These are phyloP conservation scores for Hybognathus amarus DNA, from an alignment of 2,797 vertebrate species.

Conservation along the genomic window DNA sequence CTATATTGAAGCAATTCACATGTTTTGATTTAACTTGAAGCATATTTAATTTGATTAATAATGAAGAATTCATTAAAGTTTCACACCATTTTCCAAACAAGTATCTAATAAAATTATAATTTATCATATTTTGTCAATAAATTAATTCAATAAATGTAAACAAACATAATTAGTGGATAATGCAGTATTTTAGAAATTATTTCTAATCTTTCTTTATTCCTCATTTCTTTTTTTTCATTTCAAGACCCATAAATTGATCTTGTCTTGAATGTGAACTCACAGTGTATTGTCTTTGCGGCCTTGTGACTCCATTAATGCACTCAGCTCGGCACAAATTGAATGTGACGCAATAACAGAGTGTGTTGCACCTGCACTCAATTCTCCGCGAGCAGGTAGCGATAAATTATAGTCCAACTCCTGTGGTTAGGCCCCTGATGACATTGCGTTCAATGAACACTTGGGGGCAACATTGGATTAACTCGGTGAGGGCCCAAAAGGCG, in stretches of 20 bases:
- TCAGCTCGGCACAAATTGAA: slow-evolving; percentile 64
- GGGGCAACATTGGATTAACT: slow-evolving; percentile 77
- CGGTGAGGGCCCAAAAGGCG: slow-evolving; percentile 51
- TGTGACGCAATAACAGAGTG: slow-evolving; percentile 69
- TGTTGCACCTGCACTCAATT: slow-evolving; percentile 64
- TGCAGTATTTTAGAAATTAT: not conserved
- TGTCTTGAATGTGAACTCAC: not conserved
- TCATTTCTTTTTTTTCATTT: not conserved
- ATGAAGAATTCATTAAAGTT: not conserved
- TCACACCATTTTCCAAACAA: not conserved
- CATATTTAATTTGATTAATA: not conserved
- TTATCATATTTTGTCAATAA: not conserved
- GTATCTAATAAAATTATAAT: not conserved
- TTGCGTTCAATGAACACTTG: slow-evolving; percentile 66
- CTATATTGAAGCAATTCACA: not conserved
- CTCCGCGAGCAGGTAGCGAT: slow-evolving; percentile 63
- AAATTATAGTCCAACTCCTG: slow-evolving; percentile 67
- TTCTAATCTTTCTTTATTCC: not conserved
- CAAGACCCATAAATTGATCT: not conserved
- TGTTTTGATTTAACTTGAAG: not conserved
- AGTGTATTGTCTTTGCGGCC: slow-evolving; percentile 21
- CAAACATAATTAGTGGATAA: not conserved
- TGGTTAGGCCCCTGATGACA: slow-evolving; percentile 62
- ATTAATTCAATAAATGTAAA: not conserved
- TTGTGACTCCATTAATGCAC: slow-evolving; percentile 35